Evolutionary conservation across 2,888 invertebrate genomes (phyloP), one percentile per base, ranked within the genome.

Genomic region (Noctua janthina): DNA sequence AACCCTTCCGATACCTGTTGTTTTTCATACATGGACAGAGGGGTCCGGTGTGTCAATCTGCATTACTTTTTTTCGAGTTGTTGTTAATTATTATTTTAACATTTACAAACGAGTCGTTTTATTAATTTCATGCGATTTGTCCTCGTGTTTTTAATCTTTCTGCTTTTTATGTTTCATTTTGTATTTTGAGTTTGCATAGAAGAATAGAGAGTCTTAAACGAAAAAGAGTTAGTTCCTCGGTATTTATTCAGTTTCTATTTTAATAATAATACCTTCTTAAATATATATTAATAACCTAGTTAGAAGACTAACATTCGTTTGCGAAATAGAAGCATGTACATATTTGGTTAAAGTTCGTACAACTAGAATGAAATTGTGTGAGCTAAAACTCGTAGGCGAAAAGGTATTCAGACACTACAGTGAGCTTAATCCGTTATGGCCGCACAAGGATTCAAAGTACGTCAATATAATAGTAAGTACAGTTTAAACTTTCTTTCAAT

Each of bases 1-100:
- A 95, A 95, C 96, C 96, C 96, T 95, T 95, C 93, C 93, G 93
- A 95, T 96, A 96, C 96, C 96, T 96, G 96, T 94, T 93, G 92
- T 94, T 92, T 94, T 93, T 92, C 90, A 84, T 84, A 87, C 88
- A 87, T 83, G 90, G 90, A 88, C 89, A 91, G 88, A 91, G 92
- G 94, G 95, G 94, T 93, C 95, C 94, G 92, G 92, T 93, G 86
- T 93, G 94, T 94, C 95, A 95, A 94, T 94, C 93, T 92, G 92
- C 90, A 93, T 94, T 93, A 92, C 88, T 92, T 92, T 93, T 51
- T 93, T 89, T 87, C 74, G 74, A 76, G 83, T 75, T 74, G 84
- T 80, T 88, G 90, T 93, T 91, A 93, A 93, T 94, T 93, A 92
- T 93, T 94, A 93, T 93, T 93, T 93, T 90, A 88, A 84, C 87